phyloP scores from a whole-genome alignment of 37 sponge, comb jelly and placozoan genomes.

The Mnemiopsis leidyi region DNA sequence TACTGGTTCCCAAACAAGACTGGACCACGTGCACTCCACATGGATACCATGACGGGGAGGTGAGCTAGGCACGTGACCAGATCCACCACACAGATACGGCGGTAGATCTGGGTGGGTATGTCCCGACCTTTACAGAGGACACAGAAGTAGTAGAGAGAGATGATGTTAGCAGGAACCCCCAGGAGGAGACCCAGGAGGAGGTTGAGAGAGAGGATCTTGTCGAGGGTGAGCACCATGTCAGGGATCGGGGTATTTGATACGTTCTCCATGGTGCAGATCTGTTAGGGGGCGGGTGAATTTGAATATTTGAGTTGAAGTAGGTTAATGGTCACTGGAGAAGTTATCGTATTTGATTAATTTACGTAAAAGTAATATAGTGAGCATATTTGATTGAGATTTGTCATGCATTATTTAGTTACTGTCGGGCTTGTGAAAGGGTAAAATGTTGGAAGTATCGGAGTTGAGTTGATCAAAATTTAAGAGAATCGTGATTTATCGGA shows the following conservation, averaged over 20 bases:
- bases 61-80: conserved; percentile 2
- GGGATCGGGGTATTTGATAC: too few species aligned
- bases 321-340: too few species aligned
- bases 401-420: neutral
- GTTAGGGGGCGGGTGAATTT: too few species aligned
- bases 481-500: neutral
- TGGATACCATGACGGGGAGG: conserved; percentile 7
- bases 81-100: neutral
- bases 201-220: neutral
- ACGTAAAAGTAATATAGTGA: too few species aligned
- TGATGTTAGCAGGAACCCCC: neutral
- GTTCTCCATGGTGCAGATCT: too few species aligned
- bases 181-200: neutral
- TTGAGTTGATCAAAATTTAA: neutral
- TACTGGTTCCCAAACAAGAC: neutral
- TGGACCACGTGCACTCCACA: neutral
- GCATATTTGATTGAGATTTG: too few species aligned
- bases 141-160: neutral
- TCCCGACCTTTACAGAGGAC: neutral
- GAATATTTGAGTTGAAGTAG: too few species aligned
- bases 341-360: too few species aligned
- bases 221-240: neutral
- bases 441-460: neutral
- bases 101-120: neutral
- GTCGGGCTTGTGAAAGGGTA: neutral